Evolutionary conservation across 2,888 invertebrate genomes (phyloP).

Genomic region (Lithosia quadra): DNA sequence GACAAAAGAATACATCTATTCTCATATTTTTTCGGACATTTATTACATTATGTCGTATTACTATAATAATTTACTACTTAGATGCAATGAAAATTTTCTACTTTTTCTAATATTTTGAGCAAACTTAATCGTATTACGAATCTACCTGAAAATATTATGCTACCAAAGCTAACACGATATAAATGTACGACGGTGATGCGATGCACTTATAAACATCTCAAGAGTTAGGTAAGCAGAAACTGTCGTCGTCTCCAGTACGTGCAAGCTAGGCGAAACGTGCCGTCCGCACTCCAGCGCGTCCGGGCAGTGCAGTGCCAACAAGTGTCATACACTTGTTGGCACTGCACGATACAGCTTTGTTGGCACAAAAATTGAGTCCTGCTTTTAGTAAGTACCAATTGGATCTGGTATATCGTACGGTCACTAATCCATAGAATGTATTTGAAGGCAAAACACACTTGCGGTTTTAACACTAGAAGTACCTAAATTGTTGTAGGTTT

Average conservation of each 20-base stretch:
- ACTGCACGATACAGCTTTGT: conserved; percentile 48
- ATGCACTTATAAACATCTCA: conserved; percentile 41
- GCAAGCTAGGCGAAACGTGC: conserved; percentile 49
- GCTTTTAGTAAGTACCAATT: conserved; percentile 35
- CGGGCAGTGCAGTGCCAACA: conserved; percentile 36
- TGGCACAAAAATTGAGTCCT: conserved; percentile 42
- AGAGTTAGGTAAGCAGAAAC: conserved; percentile 43
- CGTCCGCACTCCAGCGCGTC: conserved; percentile 24
- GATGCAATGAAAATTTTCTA: too few relatives aligned
- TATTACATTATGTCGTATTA: too few relatives aligned
- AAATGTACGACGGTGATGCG: neutral
- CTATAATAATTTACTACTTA: too few relatives aligned
- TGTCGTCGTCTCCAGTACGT: conserved; percentile 51
- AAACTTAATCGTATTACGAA: too few relatives aligned
- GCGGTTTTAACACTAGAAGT: too few relatives aligned
- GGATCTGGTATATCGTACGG: neutral
- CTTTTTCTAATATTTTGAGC: too few relatives aligned
- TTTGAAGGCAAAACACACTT: too few relatives aligned
- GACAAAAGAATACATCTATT: too few relatives aligned
- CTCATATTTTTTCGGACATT: too few relatives aligned
- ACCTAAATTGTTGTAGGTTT: too few relatives aligned
- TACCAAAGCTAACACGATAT: conserved; percentile 12
- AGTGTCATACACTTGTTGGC: conserved; percentile 53
- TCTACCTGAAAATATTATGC: neutral
- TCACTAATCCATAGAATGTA: neutral